Conservation (phyloP, 2,797 vertebrate genomes). For the Meda fulgida region DNA sequence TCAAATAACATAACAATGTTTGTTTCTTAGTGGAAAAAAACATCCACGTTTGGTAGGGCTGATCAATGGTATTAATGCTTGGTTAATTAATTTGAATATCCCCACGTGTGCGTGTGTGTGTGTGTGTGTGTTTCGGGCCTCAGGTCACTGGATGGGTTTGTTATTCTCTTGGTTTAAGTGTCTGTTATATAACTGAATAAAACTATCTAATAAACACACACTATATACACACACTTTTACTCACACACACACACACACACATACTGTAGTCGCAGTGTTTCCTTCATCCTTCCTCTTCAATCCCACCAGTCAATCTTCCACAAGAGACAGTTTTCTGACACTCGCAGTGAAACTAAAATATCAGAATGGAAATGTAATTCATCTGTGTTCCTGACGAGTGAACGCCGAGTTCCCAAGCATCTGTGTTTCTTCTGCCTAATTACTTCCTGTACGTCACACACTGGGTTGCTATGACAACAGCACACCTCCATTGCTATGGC, state of each 20-base stretch:
- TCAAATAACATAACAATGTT: no score
- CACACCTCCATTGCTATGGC: constrained; percentile 57
- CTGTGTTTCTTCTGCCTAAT: constrained; percentile 62
- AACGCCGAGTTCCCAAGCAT: constrained; percentile 62
- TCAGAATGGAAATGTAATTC: neutral
- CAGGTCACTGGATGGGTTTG: neutral
- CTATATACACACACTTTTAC: no score
- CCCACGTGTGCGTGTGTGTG: neutral
- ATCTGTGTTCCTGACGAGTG: neutral
- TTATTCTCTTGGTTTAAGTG: neutral
- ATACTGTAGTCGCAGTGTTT: neutral
- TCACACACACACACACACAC: no score
- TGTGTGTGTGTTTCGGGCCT: neutral
- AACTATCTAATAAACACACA: neutral
- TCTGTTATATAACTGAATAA: constrained; percentile 1
- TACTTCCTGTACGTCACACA: constrained; percentile 58
- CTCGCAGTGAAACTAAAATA: neutral
- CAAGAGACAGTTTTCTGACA: neutral
- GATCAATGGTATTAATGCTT: no score
- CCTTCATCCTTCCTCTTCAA: neutral
- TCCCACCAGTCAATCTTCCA: no score
- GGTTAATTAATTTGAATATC: no score
- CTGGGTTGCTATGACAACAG: constrained; percentile 67
- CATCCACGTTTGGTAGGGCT: no score
- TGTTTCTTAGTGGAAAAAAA: no score